These are phyloP conservation scores for Danio albolineatus DNA, from an alignment of 2,797 vertebrate genomes.

Conservation along the genomic window DNA sequence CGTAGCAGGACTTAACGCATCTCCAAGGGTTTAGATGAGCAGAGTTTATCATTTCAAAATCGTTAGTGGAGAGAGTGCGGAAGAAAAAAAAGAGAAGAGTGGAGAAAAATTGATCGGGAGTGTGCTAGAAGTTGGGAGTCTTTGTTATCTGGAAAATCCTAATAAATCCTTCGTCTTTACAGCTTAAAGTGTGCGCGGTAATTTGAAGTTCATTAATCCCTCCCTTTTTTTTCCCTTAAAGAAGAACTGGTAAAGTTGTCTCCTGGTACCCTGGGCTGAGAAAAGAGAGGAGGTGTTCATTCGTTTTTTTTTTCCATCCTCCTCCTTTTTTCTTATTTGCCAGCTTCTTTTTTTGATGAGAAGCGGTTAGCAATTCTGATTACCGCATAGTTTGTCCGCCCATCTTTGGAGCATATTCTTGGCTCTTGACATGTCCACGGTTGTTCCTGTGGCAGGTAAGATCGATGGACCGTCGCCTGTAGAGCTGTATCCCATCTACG, in stretches of 20 bases:
- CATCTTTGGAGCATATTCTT: constrained; percentile 30
- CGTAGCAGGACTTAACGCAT: constrained; percentile 87
- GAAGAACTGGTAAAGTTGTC: constrained; percentile 93
- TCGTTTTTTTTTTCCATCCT: constrained; percentile 61
- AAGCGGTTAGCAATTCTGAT: constrained; percentile 97
- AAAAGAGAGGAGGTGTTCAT: constrained; percentile 85
- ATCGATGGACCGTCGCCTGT: constrained; percentile 67
- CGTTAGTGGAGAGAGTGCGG: constrained; percentile 81
- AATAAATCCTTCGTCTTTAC: constrained; percentile 99
- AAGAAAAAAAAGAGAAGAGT: constrained; percentile 53
- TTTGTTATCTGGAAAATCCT: constrained; percentile 99
- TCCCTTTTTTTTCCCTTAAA: constrained; percentile 85
- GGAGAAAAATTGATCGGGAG: constrained; percentile 93
- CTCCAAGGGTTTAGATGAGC: constrained; percentile 85
- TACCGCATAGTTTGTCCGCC: constrained; percentile 71
- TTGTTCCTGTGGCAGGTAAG: constrained; percentile 79
- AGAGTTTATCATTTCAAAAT: constrained; percentile 95
- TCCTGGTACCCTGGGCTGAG: constrained; percentile 87
- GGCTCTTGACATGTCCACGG: constrained; percentile 70
- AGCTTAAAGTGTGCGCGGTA: constrained; percentile 95
- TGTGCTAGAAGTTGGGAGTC: constrained; percentile 97
- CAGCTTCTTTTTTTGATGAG: constrained; percentile 80
- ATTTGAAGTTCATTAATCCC: constrained; percentile 99
- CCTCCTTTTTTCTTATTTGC: constrained; percentile 70
- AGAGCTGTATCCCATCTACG: constrained; percentile 85